Conservation (phyloP, 2,113 vertebrate species). For the Paradoxurus hermaphroditus region DNA sequence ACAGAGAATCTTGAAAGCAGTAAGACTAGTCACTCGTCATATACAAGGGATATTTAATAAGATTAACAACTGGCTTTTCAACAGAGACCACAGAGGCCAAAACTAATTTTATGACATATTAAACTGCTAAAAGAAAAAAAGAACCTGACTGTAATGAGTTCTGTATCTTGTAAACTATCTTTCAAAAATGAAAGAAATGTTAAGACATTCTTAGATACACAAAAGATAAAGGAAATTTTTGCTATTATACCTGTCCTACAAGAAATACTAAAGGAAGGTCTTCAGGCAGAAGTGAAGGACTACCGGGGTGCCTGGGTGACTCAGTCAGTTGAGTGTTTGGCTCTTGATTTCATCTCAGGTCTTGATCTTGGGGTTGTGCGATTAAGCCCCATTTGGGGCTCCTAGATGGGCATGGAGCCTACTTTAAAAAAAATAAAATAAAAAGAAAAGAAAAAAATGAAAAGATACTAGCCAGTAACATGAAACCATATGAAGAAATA, state of each 20-base stretch:
- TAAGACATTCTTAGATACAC: neutral
- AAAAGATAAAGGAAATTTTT: neutral
- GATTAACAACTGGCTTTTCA: neutral
- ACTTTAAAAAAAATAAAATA: too few species aligned
- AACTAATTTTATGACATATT: neutral
- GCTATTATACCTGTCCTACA: neutral
- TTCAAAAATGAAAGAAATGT: neutral
- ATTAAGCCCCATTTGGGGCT: too few species aligned
- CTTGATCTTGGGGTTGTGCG: too few species aligned
- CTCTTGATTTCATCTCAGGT: too few species aligned
- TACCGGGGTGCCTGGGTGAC: neutral
- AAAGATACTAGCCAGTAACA: neutral
- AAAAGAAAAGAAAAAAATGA: too few species aligned
- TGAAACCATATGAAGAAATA: neutral
- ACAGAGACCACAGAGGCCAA: neutral
- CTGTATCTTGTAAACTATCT: neutral
- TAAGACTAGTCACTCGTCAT: neutral
- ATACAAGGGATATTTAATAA: neutral
- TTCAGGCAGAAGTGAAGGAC: neutral
- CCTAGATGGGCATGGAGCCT: too few species aligned
- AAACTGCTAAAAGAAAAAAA: neutral
- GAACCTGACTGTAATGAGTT: neutral
- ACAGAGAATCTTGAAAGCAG: neutral
- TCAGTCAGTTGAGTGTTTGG: too few species aligned
- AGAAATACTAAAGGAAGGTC: neutral